Percentiles rank a stretch among this genome's conserved stretches.
phyloP scores from a whole-genome alignment of 2,797 vertebrate genomes.

The Coendou prehensilis region DNA sequence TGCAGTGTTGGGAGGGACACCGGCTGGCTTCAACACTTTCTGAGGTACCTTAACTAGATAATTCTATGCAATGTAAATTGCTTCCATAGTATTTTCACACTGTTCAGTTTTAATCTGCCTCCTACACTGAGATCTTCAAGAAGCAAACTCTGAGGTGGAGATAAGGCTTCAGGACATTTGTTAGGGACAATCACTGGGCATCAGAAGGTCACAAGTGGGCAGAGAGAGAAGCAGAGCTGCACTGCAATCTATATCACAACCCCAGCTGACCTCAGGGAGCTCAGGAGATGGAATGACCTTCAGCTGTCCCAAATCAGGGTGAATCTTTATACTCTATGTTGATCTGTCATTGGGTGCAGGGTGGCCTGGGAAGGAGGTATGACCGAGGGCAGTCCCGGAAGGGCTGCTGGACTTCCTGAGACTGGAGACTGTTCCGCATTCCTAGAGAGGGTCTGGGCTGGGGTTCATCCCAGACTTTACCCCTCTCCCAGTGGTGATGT shows the following conservation, averaged over 20 bases:
- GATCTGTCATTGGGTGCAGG: background rate
- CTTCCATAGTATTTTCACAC: background rate
- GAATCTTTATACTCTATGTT: background rate
- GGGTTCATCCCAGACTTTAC: background rate
- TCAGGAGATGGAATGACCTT: background rate
- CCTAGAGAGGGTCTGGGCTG: background rate
- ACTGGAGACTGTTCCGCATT: background rate
- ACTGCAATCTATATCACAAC: background rate
- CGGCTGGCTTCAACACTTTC: background rate
- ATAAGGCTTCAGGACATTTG: background rate
- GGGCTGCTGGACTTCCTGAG: background rate
- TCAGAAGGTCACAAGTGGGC: background rate
- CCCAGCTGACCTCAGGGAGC: background rate
- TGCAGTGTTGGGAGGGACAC: background rate
- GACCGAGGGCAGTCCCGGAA: background rate
- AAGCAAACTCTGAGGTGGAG: background rate
- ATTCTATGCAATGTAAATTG: background rate
- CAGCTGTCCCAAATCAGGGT: accelerated
- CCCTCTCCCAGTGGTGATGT: background rate
- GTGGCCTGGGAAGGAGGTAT: background rate
- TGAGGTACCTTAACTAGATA: background rate
- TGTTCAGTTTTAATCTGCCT: background rate
- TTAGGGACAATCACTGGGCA: background rate
- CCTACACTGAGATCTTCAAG: background rate
- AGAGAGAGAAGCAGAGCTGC: background rate